Conservation (phyloP, 2,113 vertebrate species). For the Menura novaehollandiae region DNA sequence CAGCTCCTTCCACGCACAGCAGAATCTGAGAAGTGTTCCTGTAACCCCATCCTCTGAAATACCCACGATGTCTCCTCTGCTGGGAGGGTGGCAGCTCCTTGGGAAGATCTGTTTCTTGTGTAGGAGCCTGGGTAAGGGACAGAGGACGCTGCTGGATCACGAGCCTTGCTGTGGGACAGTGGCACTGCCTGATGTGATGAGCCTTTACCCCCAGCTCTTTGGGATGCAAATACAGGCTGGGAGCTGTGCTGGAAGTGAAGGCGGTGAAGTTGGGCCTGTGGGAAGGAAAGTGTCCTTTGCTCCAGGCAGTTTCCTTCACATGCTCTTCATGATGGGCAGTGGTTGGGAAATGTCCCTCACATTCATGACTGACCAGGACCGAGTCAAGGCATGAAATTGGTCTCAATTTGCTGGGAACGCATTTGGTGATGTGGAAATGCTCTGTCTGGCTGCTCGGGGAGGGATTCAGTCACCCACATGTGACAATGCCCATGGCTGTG, state of each 20-base stretch:
- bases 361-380: neutral
- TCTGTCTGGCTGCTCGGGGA: neutral
- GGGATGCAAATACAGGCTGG: neutral
- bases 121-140: neutral
- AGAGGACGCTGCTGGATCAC: neutral
- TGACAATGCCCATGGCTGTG: neutral
- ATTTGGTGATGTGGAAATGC: neutral
- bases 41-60: neutral
- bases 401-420: neutral
- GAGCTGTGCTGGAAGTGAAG: neutral
- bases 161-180: neutral
- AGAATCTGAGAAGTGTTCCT: neutral
- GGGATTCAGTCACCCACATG: neutral
- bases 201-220: neutral
- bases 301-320: neutral
- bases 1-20: neutral
- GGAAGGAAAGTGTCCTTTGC: neutral
- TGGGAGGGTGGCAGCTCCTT: neutral
- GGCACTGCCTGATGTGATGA: neutral
- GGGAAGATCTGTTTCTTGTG: neutral
- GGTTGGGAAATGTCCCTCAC: neutral
- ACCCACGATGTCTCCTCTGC: neutral
- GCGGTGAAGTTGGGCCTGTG: neutral
- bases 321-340: neutral
- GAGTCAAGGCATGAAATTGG: neutral